Base-by-base conservation (phyloP, 2,113 vertebrate genomes). In the Sinocyclocheilus maitianheensis region DNA sequence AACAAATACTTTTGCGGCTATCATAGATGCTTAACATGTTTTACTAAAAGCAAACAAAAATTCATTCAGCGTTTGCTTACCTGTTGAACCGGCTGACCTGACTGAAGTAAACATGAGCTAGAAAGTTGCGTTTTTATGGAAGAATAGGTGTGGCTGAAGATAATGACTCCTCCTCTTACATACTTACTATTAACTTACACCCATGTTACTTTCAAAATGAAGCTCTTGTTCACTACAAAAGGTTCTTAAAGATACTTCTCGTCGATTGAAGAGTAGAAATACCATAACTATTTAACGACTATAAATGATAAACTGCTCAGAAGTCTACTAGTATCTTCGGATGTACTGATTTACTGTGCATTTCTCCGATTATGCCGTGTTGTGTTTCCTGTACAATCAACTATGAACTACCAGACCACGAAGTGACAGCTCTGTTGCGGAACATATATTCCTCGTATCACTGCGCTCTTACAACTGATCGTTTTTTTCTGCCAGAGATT, bases 111-210 rank as follows among this genome's bases (percentile, higher is more conserved):
- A 3, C 10, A 6, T 14, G 63, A 0, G 22, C 2, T 43, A 12
- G 34, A 43, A 80, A 63, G 58, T 48, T 67, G 40, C 30, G 14
- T 26, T 65, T 81, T 48, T 81, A 81, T 46, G 2, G 10, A 48
- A 20, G 40, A 65, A 65, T 65, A 6, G 79, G 79, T 48, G 79
- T 81, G 60, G 6, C 79, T 65, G n/a, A 65, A 81, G 43, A 65
- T 6, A 8, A 81, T 11, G 62, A 67, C n/a, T 26, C 60, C 79
- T 81, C 79, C 79, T 65, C 60, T 26, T 14, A 65, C 55, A 43
- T 78, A 30, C 22, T 14, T 10, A 22, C 12, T 43, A n/a, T 24
- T 46, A 11, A 48, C 46, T 48, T 13, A 78, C 9, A 34, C 10
- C 14, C 26, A 60, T 58, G 3, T n/a, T 79, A 6, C 22, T 78